Evolutionary conservation across 1,140 invertebrate species (phyloP).

Genomic region (Bombus soroeensis): DNA sequence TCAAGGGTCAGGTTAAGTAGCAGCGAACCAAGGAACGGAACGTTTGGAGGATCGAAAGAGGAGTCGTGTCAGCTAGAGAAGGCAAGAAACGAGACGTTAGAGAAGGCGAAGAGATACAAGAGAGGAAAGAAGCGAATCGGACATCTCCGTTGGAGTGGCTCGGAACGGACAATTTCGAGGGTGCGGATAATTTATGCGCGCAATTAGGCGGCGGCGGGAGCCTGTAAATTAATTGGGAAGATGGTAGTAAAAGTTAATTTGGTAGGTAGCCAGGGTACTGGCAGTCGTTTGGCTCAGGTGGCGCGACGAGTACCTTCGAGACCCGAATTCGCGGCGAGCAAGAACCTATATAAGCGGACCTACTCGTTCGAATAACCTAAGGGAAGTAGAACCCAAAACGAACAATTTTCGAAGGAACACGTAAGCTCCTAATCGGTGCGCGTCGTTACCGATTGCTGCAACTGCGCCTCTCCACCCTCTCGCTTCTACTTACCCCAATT

Average conservation of each 20-base stretch:
- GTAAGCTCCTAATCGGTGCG: slow-evolving; percentile 33
- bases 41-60: neutral
- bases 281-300: slow-evolving; percentile 78
- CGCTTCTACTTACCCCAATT: neutral
- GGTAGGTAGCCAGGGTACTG: slow-evolving; percentile 68
- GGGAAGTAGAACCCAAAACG: neutral
- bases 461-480: too few relatives aligned
- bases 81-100: neutral
- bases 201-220: slow-evolving; percentile 75
- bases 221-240: slow-evolving; percentile 81
- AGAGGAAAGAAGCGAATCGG: slow-evolving; percentile 25
- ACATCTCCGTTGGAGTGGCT: slow-evolving; percentile 40
- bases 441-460: slow-evolving; percentile 9
- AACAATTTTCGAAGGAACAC: slow-evolving; percentile 34
- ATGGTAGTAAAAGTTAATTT: slow-evolving; percentile 82
- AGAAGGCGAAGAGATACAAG: neutral
- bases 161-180: slow-evolving; percentile 66
- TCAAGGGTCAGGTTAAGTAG: neutral
- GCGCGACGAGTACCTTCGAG: slow-evolving; percentile 54
- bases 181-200: slow-evolving; percentile 78
- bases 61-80: neutral
- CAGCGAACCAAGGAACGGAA: neutral
- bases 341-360: slow-evolving; percentile 56
- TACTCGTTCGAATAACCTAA: slow-evolving; percentile 9
- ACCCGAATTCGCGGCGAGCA: slow-evolving; percentile 52